phyloP scores from a whole-genome alignment of 2,888 invertebrate species.

The Macaria notata region DNA sequence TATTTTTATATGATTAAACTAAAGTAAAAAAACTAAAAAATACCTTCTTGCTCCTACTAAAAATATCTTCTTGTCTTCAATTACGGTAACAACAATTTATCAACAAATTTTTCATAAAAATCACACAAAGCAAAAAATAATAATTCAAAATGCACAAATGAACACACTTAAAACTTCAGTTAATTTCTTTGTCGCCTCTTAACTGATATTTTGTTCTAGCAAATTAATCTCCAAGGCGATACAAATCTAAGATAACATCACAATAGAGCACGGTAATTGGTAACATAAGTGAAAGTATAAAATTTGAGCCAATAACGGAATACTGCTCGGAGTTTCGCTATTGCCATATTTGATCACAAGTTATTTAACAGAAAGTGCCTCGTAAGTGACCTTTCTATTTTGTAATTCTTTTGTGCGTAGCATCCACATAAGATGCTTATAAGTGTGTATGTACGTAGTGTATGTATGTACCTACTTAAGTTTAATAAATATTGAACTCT shows the following conservation, averaged over 20 bases:
- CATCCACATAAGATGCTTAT: neutral
- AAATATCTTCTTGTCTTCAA: too few species aligned
- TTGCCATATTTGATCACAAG: constrained; percentile 29
- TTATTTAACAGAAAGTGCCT: constrained; percentile 30
- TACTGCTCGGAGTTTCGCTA: constrained; percentile 20
- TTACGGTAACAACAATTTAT: too few species aligned
- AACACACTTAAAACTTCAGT: too few species aligned
- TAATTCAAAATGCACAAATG: too few species aligned
- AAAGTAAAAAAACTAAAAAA: too few species aligned
- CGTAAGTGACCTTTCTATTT: constrained; percentile 33
- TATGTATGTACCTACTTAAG: neutral
- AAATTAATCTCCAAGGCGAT: constrained; percentile 8
- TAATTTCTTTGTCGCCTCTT: too few species aligned
- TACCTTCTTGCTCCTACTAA: too few species aligned
- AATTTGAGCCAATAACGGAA: constrained; percentile 26
- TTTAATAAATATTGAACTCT: too few species aligned
- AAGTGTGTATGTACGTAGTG: neutral
- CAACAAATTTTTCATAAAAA: too few species aligned
- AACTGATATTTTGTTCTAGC: too few species aligned
- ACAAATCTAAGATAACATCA: constrained; percentile 25
- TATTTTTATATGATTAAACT: too few species aligned
- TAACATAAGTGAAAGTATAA: constrained; percentile 36
- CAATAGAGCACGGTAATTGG: constrained; percentile 34
- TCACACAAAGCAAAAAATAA: too few species aligned
- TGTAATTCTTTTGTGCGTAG: constrained; percentile 22